These are phyloP conservation scores for Scolopax mira DNA, from an alignment of 2,113 vertebrate genomes.

Conservation along the genomic window DNA sequence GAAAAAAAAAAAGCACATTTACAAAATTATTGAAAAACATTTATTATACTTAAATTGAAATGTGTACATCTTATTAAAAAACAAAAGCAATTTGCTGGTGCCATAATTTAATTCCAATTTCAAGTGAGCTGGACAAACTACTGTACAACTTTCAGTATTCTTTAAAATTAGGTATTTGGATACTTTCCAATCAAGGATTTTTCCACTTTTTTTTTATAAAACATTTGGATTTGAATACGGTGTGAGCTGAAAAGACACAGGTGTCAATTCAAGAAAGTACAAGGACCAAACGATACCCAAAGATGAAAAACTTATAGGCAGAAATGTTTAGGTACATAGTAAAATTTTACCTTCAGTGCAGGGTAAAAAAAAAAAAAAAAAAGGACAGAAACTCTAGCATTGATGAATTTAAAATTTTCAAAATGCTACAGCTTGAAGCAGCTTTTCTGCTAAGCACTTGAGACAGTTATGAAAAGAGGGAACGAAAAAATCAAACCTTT, in stretches of 20 bases:
- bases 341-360: slow-evolving; percentile 46
- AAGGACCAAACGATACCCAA: slow-evolving; percentile 65
- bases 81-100: slow-evolving; percentile 79
- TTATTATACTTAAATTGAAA: slow-evolving; percentile 80
- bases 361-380: background rate
- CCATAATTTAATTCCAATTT: slow-evolving; percentile 72
- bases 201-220: slow-evolving; percentile 48
- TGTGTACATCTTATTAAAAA: slow-evolving; percentile 80
- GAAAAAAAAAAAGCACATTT: slow-evolving; percentile 61
- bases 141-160: slow-evolving; percentile 50
- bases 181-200: slow-evolving; percentile 62
- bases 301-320: slow-evolving; percentile 53
- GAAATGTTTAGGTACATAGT: slow-evolving; percentile 54
- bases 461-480: background rate
- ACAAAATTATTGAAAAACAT: slow-evolving; percentile 79
- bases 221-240: slow-evolving; percentile 55
- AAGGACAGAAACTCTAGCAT: background rate
- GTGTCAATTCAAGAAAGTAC: slow-evolving; percentile 67
- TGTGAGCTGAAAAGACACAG: slow-evolving; percentile 60
- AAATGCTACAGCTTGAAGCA: slow-evolving; percentile 37
- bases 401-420: background rate
- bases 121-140: slow-evolving; percentile 69
- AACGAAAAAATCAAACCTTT: background rate
- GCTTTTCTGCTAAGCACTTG: slow-evolving; percentile 41
- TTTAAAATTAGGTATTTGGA: slow-evolving; percentile 59